A percentile compares a stretch with the other conserved stretches of the same genome.
Conservation (phyloP, 2,113 vertebrate genomes). For the Thermophis baileyi region DNA sequence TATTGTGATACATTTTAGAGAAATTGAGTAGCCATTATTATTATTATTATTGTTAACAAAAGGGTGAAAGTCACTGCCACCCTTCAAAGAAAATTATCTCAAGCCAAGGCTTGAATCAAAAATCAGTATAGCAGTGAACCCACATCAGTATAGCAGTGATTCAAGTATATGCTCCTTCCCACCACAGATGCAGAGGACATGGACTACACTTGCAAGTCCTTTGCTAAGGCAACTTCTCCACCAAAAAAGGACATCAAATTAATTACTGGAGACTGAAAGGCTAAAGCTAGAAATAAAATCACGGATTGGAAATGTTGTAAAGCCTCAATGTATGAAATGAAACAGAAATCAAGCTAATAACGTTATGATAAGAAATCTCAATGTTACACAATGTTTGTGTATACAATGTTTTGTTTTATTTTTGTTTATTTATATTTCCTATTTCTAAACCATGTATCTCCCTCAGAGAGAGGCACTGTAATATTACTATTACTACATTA, state of each 20-base stretch:
- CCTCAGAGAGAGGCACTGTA: background rate
- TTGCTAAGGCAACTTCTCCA: background rate
- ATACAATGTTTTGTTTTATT: background rate
- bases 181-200: background rate
- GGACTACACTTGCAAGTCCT: background rate
- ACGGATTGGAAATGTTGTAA: background rate
- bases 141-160: background rate
- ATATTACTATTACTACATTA: background rate
- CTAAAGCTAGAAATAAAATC: background rate
- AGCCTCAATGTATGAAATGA: background rate
- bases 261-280: background rate
- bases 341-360: background rate
- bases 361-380: background rate
- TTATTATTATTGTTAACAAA: background rate
- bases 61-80: background rate
- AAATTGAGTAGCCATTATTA: background rate
- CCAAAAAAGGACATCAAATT: background rate
- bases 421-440: background rate
- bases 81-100: background rate
- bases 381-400: background rate
- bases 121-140: background rate
- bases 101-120: background rate
- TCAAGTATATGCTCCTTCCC: background rate
- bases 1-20: background rate
- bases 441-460: background rate